Percentiles rank a stretch among this genome's conserved stretches.
phyloP scores from a whole-genome alignment of 2,113 vertebrate species.

The Tichodroma muraria region DNA sequence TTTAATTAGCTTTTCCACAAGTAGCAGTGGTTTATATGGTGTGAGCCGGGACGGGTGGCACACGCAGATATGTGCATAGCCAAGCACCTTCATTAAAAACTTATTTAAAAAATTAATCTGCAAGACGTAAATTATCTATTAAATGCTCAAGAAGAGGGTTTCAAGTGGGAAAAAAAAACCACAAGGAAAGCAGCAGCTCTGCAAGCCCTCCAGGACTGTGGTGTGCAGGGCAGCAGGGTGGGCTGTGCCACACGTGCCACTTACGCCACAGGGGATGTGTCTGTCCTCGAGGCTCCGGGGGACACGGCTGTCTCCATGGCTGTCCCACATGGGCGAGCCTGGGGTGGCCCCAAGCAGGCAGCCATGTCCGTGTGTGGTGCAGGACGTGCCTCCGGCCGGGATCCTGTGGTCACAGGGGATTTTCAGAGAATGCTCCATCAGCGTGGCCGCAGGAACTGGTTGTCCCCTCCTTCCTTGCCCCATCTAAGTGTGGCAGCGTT shows the following conservation, averaged over 20 bases:
- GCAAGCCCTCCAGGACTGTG: neutral
- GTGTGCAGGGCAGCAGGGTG: neutral
- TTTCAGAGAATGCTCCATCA: neutral
- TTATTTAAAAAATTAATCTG: neutral
- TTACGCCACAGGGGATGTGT: rapidly evolving
- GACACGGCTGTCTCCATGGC: neutral
- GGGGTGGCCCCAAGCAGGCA: neutral
- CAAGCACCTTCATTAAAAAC: neutral
- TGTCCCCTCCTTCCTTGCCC: neutral
- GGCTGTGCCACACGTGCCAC: neutral
- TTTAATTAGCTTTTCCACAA: neutral
- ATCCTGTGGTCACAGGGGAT: neutral
- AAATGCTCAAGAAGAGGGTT: neutral
- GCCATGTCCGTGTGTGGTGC: neutral
- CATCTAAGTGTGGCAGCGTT: rapidly evolving
- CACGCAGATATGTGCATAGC: rapidly evolving
- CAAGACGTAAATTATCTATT: neutral
- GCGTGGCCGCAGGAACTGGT: neutral
- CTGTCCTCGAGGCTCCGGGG: neutral
- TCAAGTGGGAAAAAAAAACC: neutral
- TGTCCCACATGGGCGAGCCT: rapidly evolving
- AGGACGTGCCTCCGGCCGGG: neutral
- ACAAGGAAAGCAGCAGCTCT: neutral
- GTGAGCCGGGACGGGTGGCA: neutral
- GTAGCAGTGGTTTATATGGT: neutral